Conservation (phyloP, 2,113 vertebrate genomes). For the Zosterops borbonicus region DNA sequence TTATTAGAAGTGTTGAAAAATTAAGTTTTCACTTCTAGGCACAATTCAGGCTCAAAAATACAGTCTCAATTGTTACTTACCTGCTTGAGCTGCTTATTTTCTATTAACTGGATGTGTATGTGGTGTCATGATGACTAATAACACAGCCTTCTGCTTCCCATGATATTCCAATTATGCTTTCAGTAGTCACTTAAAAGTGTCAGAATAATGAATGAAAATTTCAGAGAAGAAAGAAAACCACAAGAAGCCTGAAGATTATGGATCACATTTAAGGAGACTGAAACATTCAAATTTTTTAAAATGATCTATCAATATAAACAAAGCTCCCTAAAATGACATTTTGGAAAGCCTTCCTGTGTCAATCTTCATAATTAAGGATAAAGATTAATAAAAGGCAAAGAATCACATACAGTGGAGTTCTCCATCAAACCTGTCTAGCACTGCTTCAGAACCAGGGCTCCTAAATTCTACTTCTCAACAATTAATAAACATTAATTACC, state of each 20-base stretch:
- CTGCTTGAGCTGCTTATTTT: neutral
- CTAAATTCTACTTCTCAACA: neutral
- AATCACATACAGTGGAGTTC: neutral
- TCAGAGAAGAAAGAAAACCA: neutral
- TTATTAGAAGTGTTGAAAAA: neutral
- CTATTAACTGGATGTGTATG: neutral
- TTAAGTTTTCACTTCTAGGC: neutral
- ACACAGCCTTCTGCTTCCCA: neutral
- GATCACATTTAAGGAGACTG: neutral
- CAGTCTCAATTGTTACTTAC: neutral
- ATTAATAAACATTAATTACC: constrained; percentile 10
- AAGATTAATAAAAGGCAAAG: neutral
- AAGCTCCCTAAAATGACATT: neutral
- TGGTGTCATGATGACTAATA: neutral
- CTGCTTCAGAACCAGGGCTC: neutral
- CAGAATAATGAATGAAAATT: constrained; percentile 22
- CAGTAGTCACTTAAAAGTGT: neutral
- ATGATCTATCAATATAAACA: neutral
- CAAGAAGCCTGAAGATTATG: neutral
- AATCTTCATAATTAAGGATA: neutral
- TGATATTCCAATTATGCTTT: constrained; percentile 2
- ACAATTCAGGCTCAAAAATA: neutral
- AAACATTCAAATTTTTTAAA: neutral
- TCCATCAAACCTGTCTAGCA: neutral
- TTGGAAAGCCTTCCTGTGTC: neutral